phyloP scores from a whole-genome alignment of 2,113 vertebrate species.

The Porphyrio hochstetteri region DNA sequence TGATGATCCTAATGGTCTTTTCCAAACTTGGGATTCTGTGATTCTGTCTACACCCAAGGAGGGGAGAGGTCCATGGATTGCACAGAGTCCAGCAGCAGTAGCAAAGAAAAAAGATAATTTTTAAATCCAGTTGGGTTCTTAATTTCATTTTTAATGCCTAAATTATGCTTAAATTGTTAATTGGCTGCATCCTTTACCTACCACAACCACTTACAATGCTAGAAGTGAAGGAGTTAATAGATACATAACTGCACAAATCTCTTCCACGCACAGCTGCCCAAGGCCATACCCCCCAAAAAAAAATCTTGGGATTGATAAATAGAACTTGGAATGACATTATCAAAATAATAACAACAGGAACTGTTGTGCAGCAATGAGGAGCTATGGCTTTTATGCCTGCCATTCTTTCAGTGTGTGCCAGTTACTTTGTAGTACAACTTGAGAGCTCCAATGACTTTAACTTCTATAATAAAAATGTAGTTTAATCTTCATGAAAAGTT shows the following conservation, averaged over 20 bases:
- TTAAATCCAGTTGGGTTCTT: background rate
- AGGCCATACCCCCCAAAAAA: background rate
- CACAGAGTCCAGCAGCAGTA: background rate
- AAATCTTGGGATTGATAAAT: background rate
- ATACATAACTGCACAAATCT: background rate
- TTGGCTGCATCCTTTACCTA: background rate
- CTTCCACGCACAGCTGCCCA: background rate
- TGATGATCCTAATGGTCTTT: too few species aligned
- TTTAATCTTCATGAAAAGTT: background rate
- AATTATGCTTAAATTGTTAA: background rate
- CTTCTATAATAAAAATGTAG: background rate
- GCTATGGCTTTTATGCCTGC: background rate
- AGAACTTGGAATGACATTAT: background rate
- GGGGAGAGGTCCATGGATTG: background rate
- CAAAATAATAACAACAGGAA: background rate
- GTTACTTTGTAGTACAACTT: background rate
- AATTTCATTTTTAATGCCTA: background rate
- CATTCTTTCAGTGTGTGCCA: background rate
- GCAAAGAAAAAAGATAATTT: background rate
- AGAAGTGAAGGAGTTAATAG: background rate
- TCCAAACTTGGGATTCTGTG: too few species aligned
- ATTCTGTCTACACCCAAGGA: background rate
- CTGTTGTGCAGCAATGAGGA: accelerated
- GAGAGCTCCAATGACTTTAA: background rate
- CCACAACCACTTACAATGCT: background rate